Conservation (phyloP, 1,140 invertebrate species). For the Neuroterus valhalla region DNA sequence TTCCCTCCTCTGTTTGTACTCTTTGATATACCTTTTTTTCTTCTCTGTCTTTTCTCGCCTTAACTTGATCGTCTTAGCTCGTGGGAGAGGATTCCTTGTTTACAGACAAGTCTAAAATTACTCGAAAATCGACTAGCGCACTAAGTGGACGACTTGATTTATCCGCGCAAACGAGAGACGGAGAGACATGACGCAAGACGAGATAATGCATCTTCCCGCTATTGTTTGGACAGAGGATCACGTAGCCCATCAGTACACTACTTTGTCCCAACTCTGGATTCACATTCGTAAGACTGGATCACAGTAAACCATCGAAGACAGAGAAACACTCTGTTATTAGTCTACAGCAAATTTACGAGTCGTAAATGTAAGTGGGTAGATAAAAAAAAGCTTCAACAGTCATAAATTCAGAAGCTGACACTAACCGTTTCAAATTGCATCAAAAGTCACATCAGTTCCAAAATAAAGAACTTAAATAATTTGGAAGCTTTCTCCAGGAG, state of each 20-base stretch:
- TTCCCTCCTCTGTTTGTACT: neutral
- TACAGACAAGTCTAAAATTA: neutral
- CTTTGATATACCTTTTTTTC: neutral
- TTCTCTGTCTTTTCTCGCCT: neutral
- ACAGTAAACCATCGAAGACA: neutral
- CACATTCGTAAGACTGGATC: neutral
- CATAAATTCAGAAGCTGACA: neutral
- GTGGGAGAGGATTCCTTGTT: neutral
- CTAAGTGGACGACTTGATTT: neutral
- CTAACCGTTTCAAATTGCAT: slow-evolving; percentile 3
- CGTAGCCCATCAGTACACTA: slow-evolving; percentile 31
- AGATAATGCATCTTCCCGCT: slow-evolving; percentile 33
- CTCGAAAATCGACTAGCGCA: neutral
- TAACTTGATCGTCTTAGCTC: neutral
- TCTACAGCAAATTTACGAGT: neutral
- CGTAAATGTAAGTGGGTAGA: neutral
- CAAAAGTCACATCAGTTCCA: neutral
- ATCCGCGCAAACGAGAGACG: neutral
- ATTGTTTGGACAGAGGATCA: slow-evolving; percentile 39
- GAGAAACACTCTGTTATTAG: neutral
- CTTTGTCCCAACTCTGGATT: neutral
- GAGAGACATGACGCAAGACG: neutral
- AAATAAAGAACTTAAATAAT: too few relatives aligned
- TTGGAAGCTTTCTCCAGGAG: too few relatives aligned
- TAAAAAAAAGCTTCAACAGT: neutral